A percentile compares a stretch with the other conserved stretches of the same genome.
These are phyloP conservation scores for Atlantisia rogersi DNA, from an alignment of 2,113 vertebrate species.

Conservation along the genomic window DNA sequence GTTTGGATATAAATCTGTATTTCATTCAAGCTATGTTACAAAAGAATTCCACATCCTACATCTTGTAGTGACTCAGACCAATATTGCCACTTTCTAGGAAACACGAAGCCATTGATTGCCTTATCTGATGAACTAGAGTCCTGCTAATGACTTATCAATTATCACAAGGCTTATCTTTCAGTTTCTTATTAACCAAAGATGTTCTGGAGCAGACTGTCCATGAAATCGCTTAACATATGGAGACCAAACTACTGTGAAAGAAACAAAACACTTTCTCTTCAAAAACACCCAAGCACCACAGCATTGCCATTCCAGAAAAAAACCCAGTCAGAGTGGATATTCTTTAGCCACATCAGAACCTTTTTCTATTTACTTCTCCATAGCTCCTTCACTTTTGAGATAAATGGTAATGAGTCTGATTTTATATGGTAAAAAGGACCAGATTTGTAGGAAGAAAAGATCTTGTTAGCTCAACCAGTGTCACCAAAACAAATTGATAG, in stretches of 20 bases:
- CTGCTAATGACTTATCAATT: conserved; percentile 78
- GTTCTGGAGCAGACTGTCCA: conserved; percentile 40
- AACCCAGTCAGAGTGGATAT: not conserved
- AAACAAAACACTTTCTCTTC: not conserved
- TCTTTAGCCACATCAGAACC: not conserved
- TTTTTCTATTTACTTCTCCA: not conserved
- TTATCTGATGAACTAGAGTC: conserved; percentile 76
- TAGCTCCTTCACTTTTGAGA: not conserved
- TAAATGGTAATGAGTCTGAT: not conserved
- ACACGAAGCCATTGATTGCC: conserved; percentile 69
- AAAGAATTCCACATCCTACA: conserved; percentile 24
- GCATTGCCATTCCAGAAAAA: not conserved
- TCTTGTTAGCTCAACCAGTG: not conserved
- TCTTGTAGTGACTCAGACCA: conserved; percentile 6
- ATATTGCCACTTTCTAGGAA: conserved; percentile 42
- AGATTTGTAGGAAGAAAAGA: not conserved
- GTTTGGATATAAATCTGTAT: not conserved
- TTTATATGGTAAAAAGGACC: not conserved
- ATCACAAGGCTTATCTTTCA: conserved; percentile 74
- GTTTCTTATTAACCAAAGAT: conserved; percentile 79
- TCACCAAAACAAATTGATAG: not conserved
- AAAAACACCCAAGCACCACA: not conserved
- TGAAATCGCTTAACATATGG: conserved; percentile 35
- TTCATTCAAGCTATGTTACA: not conserved
- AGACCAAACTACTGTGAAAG: not conserved